Evolutionary conservation across 2,888 invertebrate genomes (phyloP).

Genomic region (Xylophagus ater): DNA sequence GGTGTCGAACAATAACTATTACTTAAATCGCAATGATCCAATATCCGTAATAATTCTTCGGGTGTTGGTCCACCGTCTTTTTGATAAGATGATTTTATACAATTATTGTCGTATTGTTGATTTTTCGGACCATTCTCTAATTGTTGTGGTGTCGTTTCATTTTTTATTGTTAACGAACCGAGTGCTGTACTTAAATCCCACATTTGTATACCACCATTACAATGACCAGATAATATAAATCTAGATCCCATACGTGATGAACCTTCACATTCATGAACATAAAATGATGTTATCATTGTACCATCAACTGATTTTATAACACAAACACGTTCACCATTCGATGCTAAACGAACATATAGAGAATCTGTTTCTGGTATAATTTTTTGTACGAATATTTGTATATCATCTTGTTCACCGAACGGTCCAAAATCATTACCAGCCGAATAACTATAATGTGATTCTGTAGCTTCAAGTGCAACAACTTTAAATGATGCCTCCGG

Average conservation of each 20-base stretch:
- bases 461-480: conserved; percentile 47
- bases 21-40: conserved; percentile 90
- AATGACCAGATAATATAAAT: conserved; percentile 84
- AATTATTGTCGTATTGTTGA: conserved; percentile 25
- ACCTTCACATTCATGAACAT: conserved; percentile 95
- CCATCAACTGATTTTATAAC: conserved; percentile 90
- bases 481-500: conserved; percentile 92
- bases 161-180: conserved; percentile 54
- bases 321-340: conserved; percentile 91
- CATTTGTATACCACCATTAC: conserved; percentile 89
- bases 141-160: no score
- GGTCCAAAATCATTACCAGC: conserved; percentile 70
- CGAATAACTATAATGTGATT: conserved; percentile 50
- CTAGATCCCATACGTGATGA: conserved; percentile 86
- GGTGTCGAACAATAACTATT: conserved; percentile 65
- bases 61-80: conserved; percentile 82
- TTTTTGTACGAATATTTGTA: conserved; percentile 96
- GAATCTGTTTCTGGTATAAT: conserved; percentile 95
- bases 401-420: conserved; percentile 95
- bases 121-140: conserved; percentile 24
- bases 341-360: conserved; percentile 85
- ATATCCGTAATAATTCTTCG: conserved; percentile 76
- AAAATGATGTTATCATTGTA: conserved; percentile 87
- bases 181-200: conserved; percentile 97
- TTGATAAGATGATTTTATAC: conserved; percentile 49